Percentiles rank a stretch among this genome's conserved stretches.
These are phyloP conservation scores for Marmota flaviventris DNA, from an alignment of 2,113 vertebrate genomes.

Conservation along the genomic window DNA sequence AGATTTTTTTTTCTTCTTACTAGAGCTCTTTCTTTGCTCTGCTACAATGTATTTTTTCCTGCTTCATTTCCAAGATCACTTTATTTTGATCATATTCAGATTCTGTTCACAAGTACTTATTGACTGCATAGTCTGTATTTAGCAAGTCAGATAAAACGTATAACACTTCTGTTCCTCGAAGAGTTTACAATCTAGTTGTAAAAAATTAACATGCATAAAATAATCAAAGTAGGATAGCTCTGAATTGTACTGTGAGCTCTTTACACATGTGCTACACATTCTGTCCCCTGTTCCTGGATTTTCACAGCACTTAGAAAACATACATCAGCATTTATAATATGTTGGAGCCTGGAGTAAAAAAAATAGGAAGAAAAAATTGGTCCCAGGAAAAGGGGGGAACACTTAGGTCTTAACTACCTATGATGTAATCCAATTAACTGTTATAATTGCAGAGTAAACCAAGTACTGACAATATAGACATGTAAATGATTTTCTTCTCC, in stretches of 20 bases:
- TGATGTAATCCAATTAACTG: neutral
- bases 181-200: neutral
- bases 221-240: neutral
- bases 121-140: neutral
- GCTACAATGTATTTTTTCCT: neutral
- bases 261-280: neutral
- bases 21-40: conserved; percentile 21
- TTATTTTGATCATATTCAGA: conserved; percentile 33
- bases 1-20: neutral
- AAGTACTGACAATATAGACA: neutral
- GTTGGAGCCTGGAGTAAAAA: neutral
- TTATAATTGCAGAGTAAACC: neutral
- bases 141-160: neutral
- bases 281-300: neutral
- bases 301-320: conserved; percentile 34
- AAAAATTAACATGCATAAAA: neutral
- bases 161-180: neutral
- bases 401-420: conserved; percentile 9
- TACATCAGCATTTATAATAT: neutral
- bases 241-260: neutral
- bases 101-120: conserved; percentile 7
- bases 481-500: neutral
- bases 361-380: neutral
- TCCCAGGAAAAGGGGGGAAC: neutral
- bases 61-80: neutral